phyloP scores from a whole-genome alignment of 2,888 invertebrate genomes.

The Campoplex nolae region DNA sequence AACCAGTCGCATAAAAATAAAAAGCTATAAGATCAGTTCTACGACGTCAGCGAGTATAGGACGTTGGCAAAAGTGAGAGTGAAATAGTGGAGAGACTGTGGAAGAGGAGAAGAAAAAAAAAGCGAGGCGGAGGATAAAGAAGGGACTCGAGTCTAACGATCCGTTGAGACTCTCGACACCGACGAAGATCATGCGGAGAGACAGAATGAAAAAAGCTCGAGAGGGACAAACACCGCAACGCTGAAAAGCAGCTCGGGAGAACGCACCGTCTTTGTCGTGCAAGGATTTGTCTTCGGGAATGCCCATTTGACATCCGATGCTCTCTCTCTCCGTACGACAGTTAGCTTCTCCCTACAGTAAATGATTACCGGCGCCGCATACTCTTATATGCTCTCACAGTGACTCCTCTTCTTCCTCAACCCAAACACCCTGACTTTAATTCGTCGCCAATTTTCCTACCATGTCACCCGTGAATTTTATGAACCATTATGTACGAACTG shows the following conservation, averaged over 20 bases:
- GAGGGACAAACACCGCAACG: slow-evolving; percentile 11
- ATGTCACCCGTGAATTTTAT: slow-evolving; percentile 59
- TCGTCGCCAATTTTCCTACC: slow-evolving; percentile 70
- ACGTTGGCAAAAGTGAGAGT: slow-evolving; percentile 62
- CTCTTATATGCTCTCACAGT: slow-evolving; percentile 39
- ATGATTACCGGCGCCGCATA: slow-evolving; percentile 69
- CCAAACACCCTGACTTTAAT: slow-evolving; percentile 67
- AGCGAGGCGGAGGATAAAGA: slow-evolving; percentile 7
- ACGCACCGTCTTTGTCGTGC: slow-evolving; percentile 47
- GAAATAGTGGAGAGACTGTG: slow-evolving; percentile 12
- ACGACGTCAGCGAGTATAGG: slow-evolving; percentile 37
- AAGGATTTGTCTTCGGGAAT: slow-evolving; percentile 80
- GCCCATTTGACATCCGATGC: slow-evolving; percentile 80
- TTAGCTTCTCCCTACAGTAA: slow-evolving; percentile 63
- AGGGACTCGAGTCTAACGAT: slow-evolving; percentile 76
- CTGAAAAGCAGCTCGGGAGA: slow-evolving; percentile 28
- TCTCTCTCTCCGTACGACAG: slow-evolving; percentile 71
- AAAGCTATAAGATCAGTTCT: slow-evolving; percentile 60
- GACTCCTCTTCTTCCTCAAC: background rate
- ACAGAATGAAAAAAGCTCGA: slow-evolving; percentile 40
- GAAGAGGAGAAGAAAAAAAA: background rate
- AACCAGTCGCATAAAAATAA: slow-evolving; percentile 73
- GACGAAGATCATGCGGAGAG: slow-evolving; percentile 67
- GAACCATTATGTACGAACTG: slow-evolving; percentile 16
- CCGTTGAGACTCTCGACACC: slow-evolving; percentile 77